These are phyloP conservation scores for Alsophila aescularia DNA, from an alignment of 2,888 invertebrate species.

Conservation along the genomic window DNA sequence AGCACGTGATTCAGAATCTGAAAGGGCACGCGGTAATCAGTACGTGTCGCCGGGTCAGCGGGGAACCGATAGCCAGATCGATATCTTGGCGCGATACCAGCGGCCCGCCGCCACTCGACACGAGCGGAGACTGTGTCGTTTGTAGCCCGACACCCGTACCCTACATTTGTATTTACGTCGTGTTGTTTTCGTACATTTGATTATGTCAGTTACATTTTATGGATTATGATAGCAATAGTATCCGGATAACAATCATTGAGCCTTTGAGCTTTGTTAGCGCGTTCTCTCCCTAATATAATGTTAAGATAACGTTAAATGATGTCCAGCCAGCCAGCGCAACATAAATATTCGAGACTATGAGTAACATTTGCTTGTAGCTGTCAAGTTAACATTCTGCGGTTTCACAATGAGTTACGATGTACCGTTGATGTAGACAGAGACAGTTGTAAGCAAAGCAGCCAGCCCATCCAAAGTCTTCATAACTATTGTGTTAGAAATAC, in stretches of 20 bases:
- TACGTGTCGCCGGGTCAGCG: slow-evolving; percentile 59
- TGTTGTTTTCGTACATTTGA: slow-evolving; percentile 14
- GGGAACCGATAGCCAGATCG: slow-evolving; percentile 28
- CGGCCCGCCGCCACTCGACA: slow-evolving; percentile 35
- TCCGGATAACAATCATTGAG: not conserved
- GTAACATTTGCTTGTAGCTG: not conserved
- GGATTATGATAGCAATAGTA: not conserved
- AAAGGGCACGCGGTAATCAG: slow-evolving; percentile 62
- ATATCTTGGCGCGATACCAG: slow-evolving; percentile 56
- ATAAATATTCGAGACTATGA: not conserved
- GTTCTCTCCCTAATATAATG: not conserved
- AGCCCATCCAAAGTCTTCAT: slow-evolving; percentile 9
- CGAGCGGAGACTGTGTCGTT: slow-evolving; percentile 35
- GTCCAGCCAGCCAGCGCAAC: not conserved
- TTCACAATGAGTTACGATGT: not conserved
- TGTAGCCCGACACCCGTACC: slow-evolving; percentile 31
- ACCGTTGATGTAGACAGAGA: not conserved
- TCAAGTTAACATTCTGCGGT: not conserved
- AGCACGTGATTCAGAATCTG: slow-evolving; percentile 59
- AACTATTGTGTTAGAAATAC: not conserved
- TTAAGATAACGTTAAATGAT: not conserved
- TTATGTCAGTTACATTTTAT: slow-evolving; percentile 7
- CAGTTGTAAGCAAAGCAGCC: slow-evolving; percentile 1
- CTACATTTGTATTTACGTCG: slow-evolving; percentile 23
- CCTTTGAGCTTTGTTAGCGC: not conserved